Conservation (phyloP, 2,797 vertebrate genomes). For the Nyctalus aviator region DNA sequence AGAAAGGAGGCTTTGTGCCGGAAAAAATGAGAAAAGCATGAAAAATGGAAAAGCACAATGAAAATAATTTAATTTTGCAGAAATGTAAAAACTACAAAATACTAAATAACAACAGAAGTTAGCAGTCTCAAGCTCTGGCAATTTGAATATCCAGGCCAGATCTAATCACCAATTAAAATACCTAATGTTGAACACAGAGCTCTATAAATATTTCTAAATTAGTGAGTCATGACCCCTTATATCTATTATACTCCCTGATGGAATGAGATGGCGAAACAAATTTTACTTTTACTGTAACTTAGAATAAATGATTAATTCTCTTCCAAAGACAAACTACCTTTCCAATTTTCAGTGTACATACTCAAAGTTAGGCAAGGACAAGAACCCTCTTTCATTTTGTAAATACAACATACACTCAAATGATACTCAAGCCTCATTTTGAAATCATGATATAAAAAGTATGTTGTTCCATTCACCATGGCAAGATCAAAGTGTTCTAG, state of each 20-base stretch:
- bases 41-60: neutral
- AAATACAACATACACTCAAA: neutral
- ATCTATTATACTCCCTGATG: neutral
- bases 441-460: constrained; percentile 30
- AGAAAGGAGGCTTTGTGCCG: constrained; percentile 19
- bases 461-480: neutral
- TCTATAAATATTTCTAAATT: constrained; percentile 63
- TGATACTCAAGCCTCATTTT: neutral
- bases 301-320: constrained; percentile 28
- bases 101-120: neutral
- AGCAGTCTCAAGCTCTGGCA: constrained; percentile 1
- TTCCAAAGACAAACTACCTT: constrained; percentile 33
- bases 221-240: neutral
- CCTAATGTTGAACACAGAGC: constrained; percentile 39
- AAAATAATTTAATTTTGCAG: constrained; percentile 35
- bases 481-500: constrained; percentile 28
- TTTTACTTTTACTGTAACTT: constrained; percentile 23
- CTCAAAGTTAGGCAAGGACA: neutral
- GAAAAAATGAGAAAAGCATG: constrained; percentile 12
- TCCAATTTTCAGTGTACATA: neutral
- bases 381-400: neutral
- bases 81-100: constrained; percentile 6
- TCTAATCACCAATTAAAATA: constrained; percentile 63
- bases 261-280: constrained; percentile 40
- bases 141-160: constrained; percentile 41